Conservation (phyloP, 30 jellyfish, hydroid and myxozoan species). For the Cassiopea xamachana region DNA sequence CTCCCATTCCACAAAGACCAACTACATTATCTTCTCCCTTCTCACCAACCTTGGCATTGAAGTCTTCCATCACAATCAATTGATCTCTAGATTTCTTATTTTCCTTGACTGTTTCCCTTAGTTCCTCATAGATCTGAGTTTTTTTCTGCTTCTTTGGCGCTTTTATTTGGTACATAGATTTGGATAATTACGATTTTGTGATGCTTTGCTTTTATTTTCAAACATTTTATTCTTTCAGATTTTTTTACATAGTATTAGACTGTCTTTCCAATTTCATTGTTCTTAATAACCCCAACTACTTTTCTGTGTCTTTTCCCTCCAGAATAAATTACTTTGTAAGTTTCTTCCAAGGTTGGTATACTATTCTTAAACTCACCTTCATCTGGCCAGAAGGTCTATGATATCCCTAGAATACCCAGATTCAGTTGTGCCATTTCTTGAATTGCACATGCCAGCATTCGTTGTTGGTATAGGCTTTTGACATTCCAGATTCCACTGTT, state of each 20-base stretch:
- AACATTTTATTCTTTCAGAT: neutral
- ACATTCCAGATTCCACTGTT: conserved; percentile 28
- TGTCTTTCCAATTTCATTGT: neutral
- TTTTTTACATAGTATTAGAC: neutral
- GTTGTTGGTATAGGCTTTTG: neutral
- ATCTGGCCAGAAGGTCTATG: conserved; percentile 20
- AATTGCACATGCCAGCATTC: neutral
- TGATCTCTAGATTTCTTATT: neutral
- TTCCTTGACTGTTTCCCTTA: neutral
- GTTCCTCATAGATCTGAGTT: neutral
- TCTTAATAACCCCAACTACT: neutral
- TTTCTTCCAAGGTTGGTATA: neutral
- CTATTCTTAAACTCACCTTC: conserved; percentile 15
- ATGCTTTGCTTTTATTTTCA: conserved; percentile 1
- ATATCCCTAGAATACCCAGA: neutral
- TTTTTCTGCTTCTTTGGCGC: neutral
- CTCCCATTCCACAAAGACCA: neutral
- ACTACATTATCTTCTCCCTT: neutral
- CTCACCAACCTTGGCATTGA: conserved; percentile 6
- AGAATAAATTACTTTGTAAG: neutral
- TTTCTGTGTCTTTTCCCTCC: conserved; percentile 5
- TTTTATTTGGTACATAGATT: conserved; percentile 1
- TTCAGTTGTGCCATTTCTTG: conserved; percentile 9
- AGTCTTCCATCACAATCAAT: conserved; percentile 2
- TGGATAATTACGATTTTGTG: neutral